Evolutionary conservation across 2,797 vertebrate genomes (phyloP).

Genomic region (Pangasius djambal): DNA sequence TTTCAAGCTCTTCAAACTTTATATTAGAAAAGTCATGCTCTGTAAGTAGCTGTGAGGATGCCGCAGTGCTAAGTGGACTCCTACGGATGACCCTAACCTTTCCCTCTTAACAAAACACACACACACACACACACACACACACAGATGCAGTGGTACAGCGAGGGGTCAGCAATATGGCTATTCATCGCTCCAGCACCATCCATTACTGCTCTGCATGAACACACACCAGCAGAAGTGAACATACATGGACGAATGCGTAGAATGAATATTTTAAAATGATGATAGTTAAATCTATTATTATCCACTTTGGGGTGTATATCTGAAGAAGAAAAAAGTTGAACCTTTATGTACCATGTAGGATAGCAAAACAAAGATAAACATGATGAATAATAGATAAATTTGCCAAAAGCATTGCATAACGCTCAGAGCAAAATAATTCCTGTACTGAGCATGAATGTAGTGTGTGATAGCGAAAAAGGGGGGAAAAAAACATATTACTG

Average conservation of each 20-base stretch:
- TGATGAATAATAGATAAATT: slow-evolving; percentile 74
- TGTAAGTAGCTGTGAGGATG: background rate
- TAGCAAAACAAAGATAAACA: slow-evolving; percentile 63
- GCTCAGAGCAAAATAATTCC: slow-evolving; percentile 77
- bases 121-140: slow-evolving; percentile 23
- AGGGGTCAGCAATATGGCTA: background rate
- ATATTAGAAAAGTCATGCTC: background rate
- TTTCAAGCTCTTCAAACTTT: background rate
- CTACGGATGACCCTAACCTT: slow-evolving; percentile 9
- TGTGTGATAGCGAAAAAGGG: slow-evolving; percentile 61
- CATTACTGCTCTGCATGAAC: slow-evolving; percentile 23
- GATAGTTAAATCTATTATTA: background rate
- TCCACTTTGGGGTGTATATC: background rate
- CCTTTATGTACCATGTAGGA: slow-evolving; percentile 3
- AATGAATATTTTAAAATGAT: background rate
- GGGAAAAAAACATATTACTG: slow-evolving; percentile 23
- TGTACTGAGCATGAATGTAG: slow-evolving; percentile 76
- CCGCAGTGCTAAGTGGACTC: background rate
- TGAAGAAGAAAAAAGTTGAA: background rate
- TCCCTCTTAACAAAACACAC: slow-evolving; percentile 16
- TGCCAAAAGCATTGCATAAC: slow-evolving; percentile 81
- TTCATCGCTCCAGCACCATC: slow-evolving; percentile 16
- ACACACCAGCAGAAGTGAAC: slow-evolving; percentile 20
- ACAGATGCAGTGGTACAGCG: background rate
- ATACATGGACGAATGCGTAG: background rate